Base-by-base conservation (phyloP, 1,140 invertebrate genomes). In the Phthorimaea operculella region DNA sequence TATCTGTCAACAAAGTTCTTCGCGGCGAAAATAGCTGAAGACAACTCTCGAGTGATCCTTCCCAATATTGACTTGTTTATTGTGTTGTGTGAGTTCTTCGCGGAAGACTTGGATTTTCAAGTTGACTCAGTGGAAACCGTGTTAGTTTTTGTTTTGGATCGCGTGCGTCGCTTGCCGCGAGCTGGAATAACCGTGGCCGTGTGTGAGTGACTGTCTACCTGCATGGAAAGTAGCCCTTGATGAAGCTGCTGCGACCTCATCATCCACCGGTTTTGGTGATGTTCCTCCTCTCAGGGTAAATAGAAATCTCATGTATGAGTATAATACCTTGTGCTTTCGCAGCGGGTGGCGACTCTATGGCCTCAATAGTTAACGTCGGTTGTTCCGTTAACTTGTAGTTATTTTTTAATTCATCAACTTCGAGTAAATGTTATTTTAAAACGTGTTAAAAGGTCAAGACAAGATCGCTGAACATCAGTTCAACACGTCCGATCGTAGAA, bases 81-180 rank as follows among this genome's bases (percentile, higher is more conserved):
- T 65, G 68, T 76, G 65, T 62, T 63, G 59, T 73, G 74, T 73
- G 70, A 72, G 60, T 64, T 60, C 63, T 66, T 42, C 57, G 48
- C 60, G 60, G 53, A 64, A 66, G 69, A 75, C 64, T 70, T 33
- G 57, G 66, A 57, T 60, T 50, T 66, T 52, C 66, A 54, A 65
- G 62, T 73, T 74, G 74, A 79, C 76, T 77, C 52, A 72, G 78
- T 81, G 73, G 60, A 60, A 81, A 77, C 73, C 72, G 76, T 80
- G 76, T 82, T 76, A 77, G 80, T 83, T 83, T 83, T 82, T 81
- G 69, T 79, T 78, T 81, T 81, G 74, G 69, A 83, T 82, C 81
- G 78, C 79, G 79, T 83, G 79, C 74, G 65, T 69, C 74, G 65
- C 74, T 79, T 72, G 62, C 65, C 57, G 64, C 68, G 70, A 72